A percentile compares a stretch with the other conserved stretches of the same genome.
These are phyloP conservation scores for Macrostomum lignano DNA, from an alignment of 1,140 invertebrate species.

Conservation along the genomic window DNA sequence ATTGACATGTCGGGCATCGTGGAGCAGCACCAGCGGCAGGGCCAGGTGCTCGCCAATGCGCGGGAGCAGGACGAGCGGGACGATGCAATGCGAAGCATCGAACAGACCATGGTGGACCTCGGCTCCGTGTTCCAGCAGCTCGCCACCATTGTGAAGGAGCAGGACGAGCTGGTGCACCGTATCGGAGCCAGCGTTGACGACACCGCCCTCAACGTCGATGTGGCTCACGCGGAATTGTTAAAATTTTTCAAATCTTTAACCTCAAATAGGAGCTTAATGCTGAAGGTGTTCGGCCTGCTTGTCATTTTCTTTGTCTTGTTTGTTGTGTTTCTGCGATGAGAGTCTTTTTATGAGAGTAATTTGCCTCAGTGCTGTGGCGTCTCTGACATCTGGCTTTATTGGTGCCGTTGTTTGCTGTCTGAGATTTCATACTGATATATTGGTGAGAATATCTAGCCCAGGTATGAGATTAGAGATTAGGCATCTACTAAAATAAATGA, in stretches of 20 bases:
- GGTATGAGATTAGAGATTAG: too few relatives aligned
- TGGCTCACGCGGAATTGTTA: slow-evolving; percentile 74
- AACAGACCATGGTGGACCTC: slow-evolving; percentile 75
- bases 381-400: too few relatives aligned
- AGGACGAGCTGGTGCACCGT: slow-evolving; percentile 76
- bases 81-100: slow-evolving; percentile 83
- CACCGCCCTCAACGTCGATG: slow-evolving; percentile 67
- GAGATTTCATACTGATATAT: too few relatives aligned
- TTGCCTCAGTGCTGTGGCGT: too few relatives aligned
- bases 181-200: slow-evolving; percentile 78
- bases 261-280: slow-evolving; percentile 78
- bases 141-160: slow-evolving; percentile 81
- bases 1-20: neutral
- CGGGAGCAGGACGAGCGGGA: slow-evolving; percentile 41
- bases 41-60: neutral
- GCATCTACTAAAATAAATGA: too few relatives aligned
- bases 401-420: too few relatives aligned
- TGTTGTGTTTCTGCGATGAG: too few relatives aligned
- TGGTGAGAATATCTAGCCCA: too few relatives aligned
- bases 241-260: slow-evolving; percentile 80
- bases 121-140: slow-evolving; percentile 80
- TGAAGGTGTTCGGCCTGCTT: slow-evolving; percentile 95
- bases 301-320: too few relatives aligned
- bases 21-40: neutral
- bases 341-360: too few relatives aligned